These are phyloP conservation scores for Galago senegalensis DNA, from an alignment of 2,797 vertebrate genomes.

Conservation along the genomic window DNA sequence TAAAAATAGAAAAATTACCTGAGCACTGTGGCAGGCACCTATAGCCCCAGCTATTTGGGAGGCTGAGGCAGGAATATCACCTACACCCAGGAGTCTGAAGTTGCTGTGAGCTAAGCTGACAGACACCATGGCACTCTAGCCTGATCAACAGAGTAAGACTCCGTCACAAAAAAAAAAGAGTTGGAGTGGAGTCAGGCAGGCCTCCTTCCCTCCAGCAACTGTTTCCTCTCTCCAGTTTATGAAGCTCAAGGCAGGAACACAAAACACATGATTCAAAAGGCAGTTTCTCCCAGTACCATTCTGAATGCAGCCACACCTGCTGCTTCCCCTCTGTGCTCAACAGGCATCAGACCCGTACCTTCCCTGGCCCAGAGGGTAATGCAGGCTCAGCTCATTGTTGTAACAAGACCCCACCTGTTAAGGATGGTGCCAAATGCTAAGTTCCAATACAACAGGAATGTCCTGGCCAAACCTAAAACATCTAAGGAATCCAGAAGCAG, in stretches of 20 bases:
- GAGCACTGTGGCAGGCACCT: no score
- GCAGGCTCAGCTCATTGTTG: background rate
- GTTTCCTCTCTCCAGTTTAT: background rate
- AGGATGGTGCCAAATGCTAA: background rate
- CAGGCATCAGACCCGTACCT: background rate
- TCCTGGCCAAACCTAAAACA: conserved; percentile 9
- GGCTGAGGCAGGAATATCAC: no score
- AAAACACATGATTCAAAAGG: background rate
- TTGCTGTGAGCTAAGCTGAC: no score
- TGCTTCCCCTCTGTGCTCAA: background rate
- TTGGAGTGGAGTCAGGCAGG: background rate
- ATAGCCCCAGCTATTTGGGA: no score
- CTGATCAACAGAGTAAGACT: no score
- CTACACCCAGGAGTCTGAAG: no score
- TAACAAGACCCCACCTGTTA: background rate
- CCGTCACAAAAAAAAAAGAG: no score
- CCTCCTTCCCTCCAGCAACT: background rate
- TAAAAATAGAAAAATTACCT: no score
- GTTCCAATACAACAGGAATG: background rate
- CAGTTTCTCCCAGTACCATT: background rate
- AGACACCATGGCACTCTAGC: no score
- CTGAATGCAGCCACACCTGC: background rate
- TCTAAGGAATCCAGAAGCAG: conserved; percentile 34
- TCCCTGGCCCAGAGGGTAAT: background rate
- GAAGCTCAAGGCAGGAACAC: background rate